These are phyloP conservation scores for Acanthochromis polyacanthus DNA, from an alignment of 2,113 vertebrate genomes.

Conservation along the genomic window DNA sequence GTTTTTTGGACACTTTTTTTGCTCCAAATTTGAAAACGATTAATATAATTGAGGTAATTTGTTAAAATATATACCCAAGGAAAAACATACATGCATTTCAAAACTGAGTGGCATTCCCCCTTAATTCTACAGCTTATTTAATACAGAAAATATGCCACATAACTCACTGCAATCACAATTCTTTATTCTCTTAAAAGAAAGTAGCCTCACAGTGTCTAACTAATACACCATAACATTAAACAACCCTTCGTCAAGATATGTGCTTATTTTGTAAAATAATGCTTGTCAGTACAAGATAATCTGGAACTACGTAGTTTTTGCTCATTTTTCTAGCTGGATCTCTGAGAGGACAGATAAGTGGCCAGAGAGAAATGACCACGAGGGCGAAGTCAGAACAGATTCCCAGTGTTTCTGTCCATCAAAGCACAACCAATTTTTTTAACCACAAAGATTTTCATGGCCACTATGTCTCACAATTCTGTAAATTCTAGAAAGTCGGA, in stretches of 20 bases:
- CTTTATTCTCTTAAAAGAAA: slow-evolving; percentile 71
- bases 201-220: slow-evolving; percentile 79
- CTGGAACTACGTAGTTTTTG: slow-evolving; percentile 72
- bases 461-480: slow-evolving; percentile 16
- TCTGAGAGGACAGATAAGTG: slow-evolving; percentile 56
- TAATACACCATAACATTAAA: slow-evolving; percentile 76
- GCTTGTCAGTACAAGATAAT: slow-evolving; percentile 60
- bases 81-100: slow-evolving; percentile 61
- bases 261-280: slow-evolving; percentile 79
- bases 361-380: slow-evolving; percentile 30
- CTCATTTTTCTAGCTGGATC: slow-evolving; percentile 67
- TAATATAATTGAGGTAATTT: slow-evolving; percentile 48
- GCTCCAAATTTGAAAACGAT: slow-evolving; percentile 40
- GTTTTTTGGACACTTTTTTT: slow-evolving; percentile 28
- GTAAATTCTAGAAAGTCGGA: slow-evolving; percentile 37
- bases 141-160: slow-evolving; percentile 75
- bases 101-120: slow-evolving; percentile 65
- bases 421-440: slow-evolving; percentile 29
- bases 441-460: slow-evolving; percentile 21
- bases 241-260: slow-evolving; percentile 75
- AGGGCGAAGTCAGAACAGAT: slow-evolving; percentile 32
- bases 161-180: slow-evolving; percentile 72
- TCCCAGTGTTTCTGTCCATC: slow-evolving; percentile 45
- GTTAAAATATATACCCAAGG: slow-evolving; percentile 31
- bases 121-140: slow-evolving; percentile 68